phyloP scores from a whole-genome alignment of 1,140 invertebrate species.

The Berghia stephanieae region DNA sequence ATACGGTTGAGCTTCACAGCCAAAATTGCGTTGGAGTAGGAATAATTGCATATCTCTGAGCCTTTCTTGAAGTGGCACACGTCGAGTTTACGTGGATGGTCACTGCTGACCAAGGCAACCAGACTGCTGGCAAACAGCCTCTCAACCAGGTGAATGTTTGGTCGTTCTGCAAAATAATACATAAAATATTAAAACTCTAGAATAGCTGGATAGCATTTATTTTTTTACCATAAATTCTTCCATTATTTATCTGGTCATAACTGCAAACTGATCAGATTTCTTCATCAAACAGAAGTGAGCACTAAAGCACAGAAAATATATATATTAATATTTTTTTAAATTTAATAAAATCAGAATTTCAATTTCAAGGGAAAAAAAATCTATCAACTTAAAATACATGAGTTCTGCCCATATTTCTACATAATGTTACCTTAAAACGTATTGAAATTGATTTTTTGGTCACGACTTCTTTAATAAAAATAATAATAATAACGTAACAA shows the following conservation, averaged over 20 bases:
- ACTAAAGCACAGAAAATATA: background rate
- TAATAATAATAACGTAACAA: too few relatives aligned
- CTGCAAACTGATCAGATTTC: background rate
- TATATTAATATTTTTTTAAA: background rate
- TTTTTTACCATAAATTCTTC: background rate
- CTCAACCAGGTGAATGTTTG: constrained; percentile 94
- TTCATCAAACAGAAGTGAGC: too few relatives aligned
- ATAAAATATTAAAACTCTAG: constrained; percentile 17
- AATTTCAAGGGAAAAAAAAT: too few relatives aligned
- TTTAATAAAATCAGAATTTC: too few relatives aligned
- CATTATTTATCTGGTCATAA: background rate
- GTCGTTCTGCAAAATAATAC: constrained; percentile 71
- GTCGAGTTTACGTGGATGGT: constrained; percentile 90
- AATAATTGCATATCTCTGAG: constrained; percentile 98
- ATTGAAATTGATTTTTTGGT: too few relatives aligned
- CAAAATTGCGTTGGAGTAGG: constrained; percentile 96
- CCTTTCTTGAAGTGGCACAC: constrained; percentile 99
- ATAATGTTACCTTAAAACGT: too few relatives aligned
- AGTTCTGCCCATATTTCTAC: too few relatives aligned
- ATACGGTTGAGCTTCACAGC: constrained; percentile 95
- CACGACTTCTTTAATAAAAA: too few relatives aligned
- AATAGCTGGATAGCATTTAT: background rate
- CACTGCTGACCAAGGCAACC: constrained; percentile 91
- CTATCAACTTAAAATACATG: too few relatives aligned
- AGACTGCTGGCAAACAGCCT: constrained; percentile 95